A percentile compares a stretch with the other conserved stretches of the same genome.
Conservation (phyloP, 2,797 vertebrate genomes). For the Telmatherina bonti region DNA sequence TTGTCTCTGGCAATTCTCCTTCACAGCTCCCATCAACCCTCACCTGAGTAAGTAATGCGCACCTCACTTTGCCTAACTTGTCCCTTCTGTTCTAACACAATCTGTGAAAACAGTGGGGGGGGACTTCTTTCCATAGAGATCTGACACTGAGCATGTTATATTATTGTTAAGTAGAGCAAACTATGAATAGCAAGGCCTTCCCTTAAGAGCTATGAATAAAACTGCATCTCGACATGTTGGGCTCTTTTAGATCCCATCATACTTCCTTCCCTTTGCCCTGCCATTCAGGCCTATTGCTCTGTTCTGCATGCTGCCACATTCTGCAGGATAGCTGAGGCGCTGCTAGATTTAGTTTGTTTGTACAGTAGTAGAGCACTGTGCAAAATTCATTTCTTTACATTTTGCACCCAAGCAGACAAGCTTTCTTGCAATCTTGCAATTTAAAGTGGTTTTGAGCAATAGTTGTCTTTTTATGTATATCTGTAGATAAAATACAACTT, state of each 20-base stretch:
- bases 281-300: not conserved
- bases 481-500: not conserved
- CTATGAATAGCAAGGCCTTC: slow-evolving; percentile 13
- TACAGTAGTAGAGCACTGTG: not conserved
- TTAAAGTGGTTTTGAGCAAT: not conserved
- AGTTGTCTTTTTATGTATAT: not conserved
- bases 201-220: slow-evolving; percentile 5
- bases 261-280: not conserved
- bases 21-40: slow-evolving; percentile 96
- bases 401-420: not conserved
- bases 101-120: slow-evolving; percentile 24
- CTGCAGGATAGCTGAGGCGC: not conserved
- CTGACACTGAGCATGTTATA: slow-evolving; percentile 35
- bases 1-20: slow-evolving; percentile 65
- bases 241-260: no score
- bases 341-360: no score
- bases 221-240: slow-evolving; percentile 25
- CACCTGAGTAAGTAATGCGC: slow-evolving; percentile 95
- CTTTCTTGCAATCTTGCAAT: not conserved
- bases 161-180: slow-evolving; percentile 21
- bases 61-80: slow-evolving; percentile 47
- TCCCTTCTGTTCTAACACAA: slow-evolving; percentile 23
- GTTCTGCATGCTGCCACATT: not conserved
- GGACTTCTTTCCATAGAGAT: slow-evolving; percentile 37
- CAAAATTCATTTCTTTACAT: not conserved